Percentiles rank a stretch among this genome's conserved stretches.
Conservation (phyloP, 2,888 invertebrate genomes). For the Dorcus hopei region DNA sequence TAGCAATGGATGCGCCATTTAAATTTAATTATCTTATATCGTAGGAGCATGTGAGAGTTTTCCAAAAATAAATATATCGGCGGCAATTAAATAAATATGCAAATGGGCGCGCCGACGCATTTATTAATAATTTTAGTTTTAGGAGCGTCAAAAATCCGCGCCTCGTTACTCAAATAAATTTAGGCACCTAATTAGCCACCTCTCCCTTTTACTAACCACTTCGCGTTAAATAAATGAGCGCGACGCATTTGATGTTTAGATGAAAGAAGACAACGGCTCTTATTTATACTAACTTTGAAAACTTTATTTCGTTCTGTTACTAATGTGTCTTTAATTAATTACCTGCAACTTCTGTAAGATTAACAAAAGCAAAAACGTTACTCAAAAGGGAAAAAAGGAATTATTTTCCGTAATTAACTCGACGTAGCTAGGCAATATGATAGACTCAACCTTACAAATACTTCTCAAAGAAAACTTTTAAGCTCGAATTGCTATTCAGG, state of each 20-base stretch:
- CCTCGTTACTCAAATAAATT: constrained; percentile 31
- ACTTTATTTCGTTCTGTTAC: constrained; percentile 3
- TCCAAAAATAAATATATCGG: constrained; percentile 5
- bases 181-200: constrained; percentile 30
- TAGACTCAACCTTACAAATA: too few species aligned
- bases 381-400: too few species aligned
- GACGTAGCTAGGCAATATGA: too few species aligned
- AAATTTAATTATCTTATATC: not conserved
- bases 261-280: constrained; percentile 9
- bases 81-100: constrained; percentile 1
- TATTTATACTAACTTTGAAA: constrained; percentile 10
- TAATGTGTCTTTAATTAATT: not conserved
- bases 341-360: not conserved
- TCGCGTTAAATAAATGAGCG: constrained; percentile 20
- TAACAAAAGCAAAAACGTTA: too few species aligned
- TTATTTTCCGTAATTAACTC: too few species aligned
- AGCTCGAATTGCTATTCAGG: too few species aligned
- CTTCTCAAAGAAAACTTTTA: too few species aligned
- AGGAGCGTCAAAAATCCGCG: constrained; percentile 26
- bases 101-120: not conserved
- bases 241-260: constrained; percentile 18
- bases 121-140: constrained; percentile 22
- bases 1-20: not conserved
- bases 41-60: not conserved
- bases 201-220: constrained; percentile 20